Percentiles rank a stretch among this genome's conserved stretches.
These are phyloP conservation scores for Encarsia formosa DNA, from an alignment of 2,888 invertebrate species.

Conservation along the genomic window DNA sequence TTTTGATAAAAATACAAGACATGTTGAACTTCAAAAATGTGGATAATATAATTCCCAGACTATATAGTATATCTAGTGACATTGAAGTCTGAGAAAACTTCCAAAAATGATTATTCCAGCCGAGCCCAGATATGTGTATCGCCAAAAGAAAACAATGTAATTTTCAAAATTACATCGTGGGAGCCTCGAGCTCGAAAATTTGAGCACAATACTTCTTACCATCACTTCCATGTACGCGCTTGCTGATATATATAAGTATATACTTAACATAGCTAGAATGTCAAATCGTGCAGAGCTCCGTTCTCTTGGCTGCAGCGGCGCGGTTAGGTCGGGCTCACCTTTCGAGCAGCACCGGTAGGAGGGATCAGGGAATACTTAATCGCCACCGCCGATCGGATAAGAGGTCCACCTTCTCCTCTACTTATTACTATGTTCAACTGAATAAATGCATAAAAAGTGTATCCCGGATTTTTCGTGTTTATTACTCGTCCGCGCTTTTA, in stretches of 20 bases:
- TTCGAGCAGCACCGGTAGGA: background rate
- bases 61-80: no score
- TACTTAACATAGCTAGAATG: slow-evolving; percentile 3
- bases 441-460: slow-evolving; percentile 6
- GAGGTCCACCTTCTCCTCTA: background rate
- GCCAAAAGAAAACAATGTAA: no score
- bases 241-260: background rate
- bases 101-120: no score
- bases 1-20: no score
- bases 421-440: slow-evolving; percentile 18
- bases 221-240: background rate
- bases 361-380: slow-evolving; percentile 9
- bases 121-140: no score
- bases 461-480: slow-evolving; percentile 7
- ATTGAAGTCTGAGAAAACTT: no score
- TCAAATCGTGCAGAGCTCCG: slow-evolving; percentile 13
- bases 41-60: no score
- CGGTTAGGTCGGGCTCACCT: background rate
- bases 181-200: slow-evolving; percentile 7
- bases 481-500: no score
- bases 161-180: background rate
- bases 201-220: background rate
- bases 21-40: no score
- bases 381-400: slow-evolving; percentile 3
- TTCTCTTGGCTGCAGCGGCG: background rate